Percentiles rank a stretch among this genome's conserved stretches.
These are phyloP conservation scores for Vicugna pacos DNA, from an alignment of 2,113 vertebrate species.

Conservation along the genomic window DNA sequence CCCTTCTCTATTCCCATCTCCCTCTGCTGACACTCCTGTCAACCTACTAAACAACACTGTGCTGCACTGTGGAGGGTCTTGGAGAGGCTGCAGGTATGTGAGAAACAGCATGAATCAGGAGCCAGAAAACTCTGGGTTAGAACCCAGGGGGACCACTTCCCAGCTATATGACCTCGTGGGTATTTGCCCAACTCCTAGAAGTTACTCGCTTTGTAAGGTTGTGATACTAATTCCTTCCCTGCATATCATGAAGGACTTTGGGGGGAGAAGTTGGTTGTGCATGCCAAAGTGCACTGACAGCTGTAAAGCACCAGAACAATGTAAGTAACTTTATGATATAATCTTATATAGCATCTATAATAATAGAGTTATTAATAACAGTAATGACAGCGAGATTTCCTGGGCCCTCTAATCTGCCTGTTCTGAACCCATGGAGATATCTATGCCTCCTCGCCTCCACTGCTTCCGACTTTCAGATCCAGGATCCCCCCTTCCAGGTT, in stretches of 20 bases:
- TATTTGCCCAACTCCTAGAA: not conserved
- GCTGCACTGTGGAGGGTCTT: accelerated
- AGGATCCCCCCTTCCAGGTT: not conserved
- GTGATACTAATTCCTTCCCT: not conserved
- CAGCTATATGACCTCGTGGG: accelerated
- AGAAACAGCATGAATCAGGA: not conserved
- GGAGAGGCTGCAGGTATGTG: not conserved
- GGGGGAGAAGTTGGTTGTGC: not conserved
- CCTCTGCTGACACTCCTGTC: not conserved
- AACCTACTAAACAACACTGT: not conserved
- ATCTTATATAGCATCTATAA: not conserved
- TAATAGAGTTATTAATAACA: not conserved
- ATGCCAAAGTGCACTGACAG: not conserved
- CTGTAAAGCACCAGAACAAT: accelerated
- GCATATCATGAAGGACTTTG: not conserved
- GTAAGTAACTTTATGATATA: not conserved
- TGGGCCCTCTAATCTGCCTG: not conserved
- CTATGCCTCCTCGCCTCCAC: not conserved
- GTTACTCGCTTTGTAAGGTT: not conserved
- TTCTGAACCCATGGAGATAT: accelerated
- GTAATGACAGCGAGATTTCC: not conserved
- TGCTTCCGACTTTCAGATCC: not conserved
- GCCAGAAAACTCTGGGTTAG: accelerated
- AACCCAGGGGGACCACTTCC: not conserved
- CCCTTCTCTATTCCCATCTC: no score